These are phyloP conservation scores for Periparus ater DNA, from an alignment of 2,797 vertebrate genomes.

Conservation along the genomic window DNA sequence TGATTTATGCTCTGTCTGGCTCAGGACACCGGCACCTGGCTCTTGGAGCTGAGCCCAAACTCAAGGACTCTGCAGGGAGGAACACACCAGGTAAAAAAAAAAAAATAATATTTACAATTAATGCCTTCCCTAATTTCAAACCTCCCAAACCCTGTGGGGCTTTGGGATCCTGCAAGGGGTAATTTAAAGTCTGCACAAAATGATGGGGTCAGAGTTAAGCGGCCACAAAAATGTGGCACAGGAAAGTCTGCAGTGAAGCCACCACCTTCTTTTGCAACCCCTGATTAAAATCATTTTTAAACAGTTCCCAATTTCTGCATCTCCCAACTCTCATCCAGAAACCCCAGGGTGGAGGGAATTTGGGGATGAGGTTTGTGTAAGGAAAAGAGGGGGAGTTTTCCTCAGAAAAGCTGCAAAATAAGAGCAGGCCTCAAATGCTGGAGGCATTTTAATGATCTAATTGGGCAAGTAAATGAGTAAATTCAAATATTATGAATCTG, in stretches of 20 bases:
- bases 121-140: rapidly evolving
- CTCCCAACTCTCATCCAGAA: not conserved
- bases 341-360: rapidly evolving
- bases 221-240: constrained; percentile 21
- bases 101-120: not conserved
- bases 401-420: not conserved
- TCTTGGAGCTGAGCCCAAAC: rapidly evolving
- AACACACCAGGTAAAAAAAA: not conserved
- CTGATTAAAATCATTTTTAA: not conserved
- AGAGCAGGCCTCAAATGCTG: not conserved
- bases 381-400: not conserved
- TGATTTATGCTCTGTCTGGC: not conserved
- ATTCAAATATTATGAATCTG: not conserved
- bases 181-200: not conserved
- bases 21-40: not conserved
- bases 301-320: not conserved
- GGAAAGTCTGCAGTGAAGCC: not conserved
- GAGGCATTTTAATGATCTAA: not conserved
- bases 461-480: not conserved
- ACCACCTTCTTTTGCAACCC: not conserved
- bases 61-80: not conserved
- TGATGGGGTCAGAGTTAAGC: not conserved
- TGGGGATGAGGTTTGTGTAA: rapidly evolving
- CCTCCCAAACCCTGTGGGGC: not conserved
- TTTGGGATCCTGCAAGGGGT: not conserved